phyloP scores from a whole-genome alignment of 1,140 invertebrate species.

The Polypedilum vanderplanki region DNA sequence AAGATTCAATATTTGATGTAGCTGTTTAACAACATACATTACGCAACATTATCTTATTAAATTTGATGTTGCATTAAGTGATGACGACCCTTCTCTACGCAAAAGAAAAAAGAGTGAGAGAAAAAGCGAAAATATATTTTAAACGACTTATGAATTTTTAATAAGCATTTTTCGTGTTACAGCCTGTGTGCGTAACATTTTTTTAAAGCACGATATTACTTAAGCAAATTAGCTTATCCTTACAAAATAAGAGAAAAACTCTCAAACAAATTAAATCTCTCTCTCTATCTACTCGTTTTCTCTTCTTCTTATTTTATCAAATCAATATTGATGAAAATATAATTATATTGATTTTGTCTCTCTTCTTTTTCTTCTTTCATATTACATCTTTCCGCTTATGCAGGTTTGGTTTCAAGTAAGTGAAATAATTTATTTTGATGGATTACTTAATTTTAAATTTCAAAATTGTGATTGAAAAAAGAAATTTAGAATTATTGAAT shows the following conservation, averaged over 20 bases:
- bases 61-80: constrained; percentile 20
- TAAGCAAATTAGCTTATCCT: background rate
- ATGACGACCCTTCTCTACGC: background rate
- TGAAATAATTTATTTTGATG: too few species aligned
- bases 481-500: too few species aligned
- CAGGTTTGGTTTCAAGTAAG: background rate
- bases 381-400: background rate
- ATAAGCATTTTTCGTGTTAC: background rate
- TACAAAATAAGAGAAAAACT: background rate
- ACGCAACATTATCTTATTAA: background rate
- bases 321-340: background rate
- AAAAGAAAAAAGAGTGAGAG: background rate
- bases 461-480: too few species aligned
- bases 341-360: background rate
- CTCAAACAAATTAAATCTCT: constrained; percentile 1
- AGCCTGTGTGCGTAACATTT: background rate
- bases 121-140: background rate
- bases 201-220: constrained; percentile 8
- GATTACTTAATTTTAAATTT: too few species aligned
- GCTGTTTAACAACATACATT: background rate
- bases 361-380: background rate
- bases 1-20: too few species aligned
- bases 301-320: background rate
- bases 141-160: constrained; percentile 22
- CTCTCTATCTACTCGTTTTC: background rate